These are phyloP conservation scores for Lissocephala sabroskyi DNA, from an alignment of 2,888 invertebrate species.

Conservation along the genomic window DNA sequence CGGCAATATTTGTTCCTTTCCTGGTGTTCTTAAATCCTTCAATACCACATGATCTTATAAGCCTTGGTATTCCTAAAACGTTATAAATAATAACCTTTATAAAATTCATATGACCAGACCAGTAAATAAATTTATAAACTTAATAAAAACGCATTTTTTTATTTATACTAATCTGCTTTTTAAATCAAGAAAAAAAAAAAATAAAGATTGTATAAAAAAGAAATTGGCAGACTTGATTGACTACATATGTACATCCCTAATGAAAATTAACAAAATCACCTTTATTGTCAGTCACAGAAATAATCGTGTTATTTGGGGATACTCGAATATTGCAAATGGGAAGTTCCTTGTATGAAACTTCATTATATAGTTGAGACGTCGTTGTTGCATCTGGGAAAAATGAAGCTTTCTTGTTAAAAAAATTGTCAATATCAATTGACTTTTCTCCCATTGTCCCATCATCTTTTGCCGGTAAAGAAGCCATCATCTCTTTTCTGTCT, in stretches of 20 bases:
- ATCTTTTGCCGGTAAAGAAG: slow-evolving; percentile 76
- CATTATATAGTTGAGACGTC: slow-evolving; percentile 81
- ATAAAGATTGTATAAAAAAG: no score
- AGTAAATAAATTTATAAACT: no score
- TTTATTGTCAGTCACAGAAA: slow-evolving; percentile 81
- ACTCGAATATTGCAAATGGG: slow-evolving; percentile 89
- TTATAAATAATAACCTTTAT: no score
- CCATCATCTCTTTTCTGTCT: slow-evolving; percentile 75
- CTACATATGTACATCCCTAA: no score
- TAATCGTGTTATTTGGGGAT: slow-evolving; percentile 90
- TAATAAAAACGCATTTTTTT: no score
- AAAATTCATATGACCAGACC: no score
- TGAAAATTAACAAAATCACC: no score
- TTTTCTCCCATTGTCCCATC: slow-evolving; percentile 87
- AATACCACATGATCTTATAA: slow-evolving; percentile 85
- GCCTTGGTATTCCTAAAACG: slow-evolving; percentile 74
- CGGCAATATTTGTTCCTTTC: slow-evolving; percentile 97
- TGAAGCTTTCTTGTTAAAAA: slow-evolving; percentile 78
- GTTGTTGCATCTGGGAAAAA: slow-evolving; percentile 84
- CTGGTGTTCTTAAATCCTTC: slow-evolving; percentile 96
- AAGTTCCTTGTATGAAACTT: slow-evolving; percentile 83
- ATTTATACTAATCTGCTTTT: no score
- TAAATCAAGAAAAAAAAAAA: no score
- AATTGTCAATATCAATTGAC: slow-evolving; percentile 79
- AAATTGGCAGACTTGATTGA: no score